A percentile compares a stretch with the other conserved stretches of the same genome.
phyloP scores from a whole-genome alignment of 2,797 vertebrate genomes.

The Halcyon leucocephala region DNA sequence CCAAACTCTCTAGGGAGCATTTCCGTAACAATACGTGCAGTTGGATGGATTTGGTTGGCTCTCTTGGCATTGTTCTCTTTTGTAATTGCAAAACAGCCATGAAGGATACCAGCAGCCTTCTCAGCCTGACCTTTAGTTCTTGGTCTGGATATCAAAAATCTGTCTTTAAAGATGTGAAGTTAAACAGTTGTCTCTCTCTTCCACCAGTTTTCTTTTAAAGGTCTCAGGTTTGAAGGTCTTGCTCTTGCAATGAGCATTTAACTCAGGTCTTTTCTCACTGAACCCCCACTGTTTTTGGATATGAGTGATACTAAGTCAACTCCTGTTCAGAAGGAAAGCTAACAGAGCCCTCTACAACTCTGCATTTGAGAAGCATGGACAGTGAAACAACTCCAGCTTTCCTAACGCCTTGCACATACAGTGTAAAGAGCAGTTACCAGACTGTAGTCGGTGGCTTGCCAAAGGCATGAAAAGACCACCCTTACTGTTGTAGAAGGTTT shows the following conservation, averaged over 20 bases:
- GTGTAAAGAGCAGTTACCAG: neutral
- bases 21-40: neutral
- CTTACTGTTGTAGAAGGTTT: neutral
- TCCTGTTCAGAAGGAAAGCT: neutral
- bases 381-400: neutral
- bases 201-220: neutral
- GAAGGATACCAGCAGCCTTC: constrained; percentile 1
- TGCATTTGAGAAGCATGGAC: neutral
- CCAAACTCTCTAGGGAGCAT: neutral
- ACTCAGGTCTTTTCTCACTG: neutral
- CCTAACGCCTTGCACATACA: neutral
- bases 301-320: neutral
- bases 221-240: neutral
- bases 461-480: neutral
- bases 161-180: neutral
- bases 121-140: neutral
- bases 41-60: neutral
- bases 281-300: neutral
- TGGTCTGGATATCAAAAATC: neutral
- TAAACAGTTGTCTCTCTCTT: neutral
- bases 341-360: neutral
- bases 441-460: neutral
- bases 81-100: neutral
- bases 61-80: constrained; percentile 20
- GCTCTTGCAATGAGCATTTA: neutral